phyloP scores from a whole-genome alignment of 2,888 invertebrate genomes.

The Habrosyne pyritoides region DNA sequence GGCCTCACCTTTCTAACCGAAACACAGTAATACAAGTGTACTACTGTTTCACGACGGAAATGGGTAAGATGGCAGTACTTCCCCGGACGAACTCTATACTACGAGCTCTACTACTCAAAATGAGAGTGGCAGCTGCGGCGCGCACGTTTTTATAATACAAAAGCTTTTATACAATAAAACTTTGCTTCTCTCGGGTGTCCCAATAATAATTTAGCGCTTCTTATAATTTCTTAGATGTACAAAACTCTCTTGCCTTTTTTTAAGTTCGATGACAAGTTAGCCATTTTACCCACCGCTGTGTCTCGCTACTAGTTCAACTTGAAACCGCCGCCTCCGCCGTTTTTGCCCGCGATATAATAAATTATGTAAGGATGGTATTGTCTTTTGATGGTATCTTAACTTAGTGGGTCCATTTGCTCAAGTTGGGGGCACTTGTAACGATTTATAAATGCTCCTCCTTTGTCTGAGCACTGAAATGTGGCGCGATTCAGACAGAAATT shows the following conservation, averaged over 20 bases:
- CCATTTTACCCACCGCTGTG: constrained; percentile 15
- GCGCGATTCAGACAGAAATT: neutral
- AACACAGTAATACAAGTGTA: too few species aligned
- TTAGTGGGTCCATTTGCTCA: constrained; percentile 53
- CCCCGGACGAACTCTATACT: too few species aligned
- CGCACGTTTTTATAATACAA: neutral
- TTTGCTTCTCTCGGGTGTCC: too few species aligned
- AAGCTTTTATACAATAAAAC: too few species aligned
- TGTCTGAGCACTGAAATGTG: constrained; percentile 14
- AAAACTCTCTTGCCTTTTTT: too few species aligned
- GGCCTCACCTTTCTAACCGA: too few species aligned
- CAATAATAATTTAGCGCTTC: too few species aligned
- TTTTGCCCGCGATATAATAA: constrained; percentile 72
- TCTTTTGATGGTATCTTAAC: constrained; percentile 70
- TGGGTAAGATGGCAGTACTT: too few species aligned
- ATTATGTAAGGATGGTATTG: constrained; percentile 73
- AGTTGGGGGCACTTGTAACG: constrained; percentile 38
- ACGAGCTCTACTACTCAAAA: too few species aligned
- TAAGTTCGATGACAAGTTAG: neutral
- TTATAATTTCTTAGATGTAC: too few species aligned
- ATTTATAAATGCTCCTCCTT: constrained; percentile 55
- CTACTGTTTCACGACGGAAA: too few species aligned
- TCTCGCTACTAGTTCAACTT: constrained; percentile 20
- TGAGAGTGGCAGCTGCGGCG: too few species aligned
- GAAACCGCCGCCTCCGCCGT: constrained; percentile 47